phyloP scores from a whole-genome alignment of 2,797 vertebrate genomes.

The Smutsia temminckii region DNA sequence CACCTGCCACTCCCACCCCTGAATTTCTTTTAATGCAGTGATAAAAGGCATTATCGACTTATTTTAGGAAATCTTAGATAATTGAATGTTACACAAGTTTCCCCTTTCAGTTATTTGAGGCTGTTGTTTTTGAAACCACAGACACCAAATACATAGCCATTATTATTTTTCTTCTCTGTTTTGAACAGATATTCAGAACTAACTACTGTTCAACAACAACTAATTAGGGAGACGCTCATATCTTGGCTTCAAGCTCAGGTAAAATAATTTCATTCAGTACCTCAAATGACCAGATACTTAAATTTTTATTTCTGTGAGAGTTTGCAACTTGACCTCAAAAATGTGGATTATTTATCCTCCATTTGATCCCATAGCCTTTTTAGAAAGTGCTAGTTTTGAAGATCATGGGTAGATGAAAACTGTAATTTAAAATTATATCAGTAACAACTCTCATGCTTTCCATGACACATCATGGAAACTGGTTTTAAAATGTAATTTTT shows the following conservation, averaged over 20 bases:
- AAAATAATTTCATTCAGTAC: constrained; percentile 25
- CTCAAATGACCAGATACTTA: constrained; percentile 14
- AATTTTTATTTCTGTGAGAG: neutral
- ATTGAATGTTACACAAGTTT: neutral
- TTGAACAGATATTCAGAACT: constrained; percentile 92
- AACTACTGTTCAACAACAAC: constrained; percentile 92
- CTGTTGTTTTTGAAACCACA: constrained; percentile 11
- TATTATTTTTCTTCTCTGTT: constrained; percentile 62
- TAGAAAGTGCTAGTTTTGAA: neutral
- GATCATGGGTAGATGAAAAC: neutral
- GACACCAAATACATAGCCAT: neutral
- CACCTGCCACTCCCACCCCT: neutral
- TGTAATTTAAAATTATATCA: neutral
- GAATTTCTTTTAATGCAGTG: neutral
- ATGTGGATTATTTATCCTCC: neutral
- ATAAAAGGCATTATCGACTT: neutral
- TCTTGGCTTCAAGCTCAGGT: constrained; percentile 98
- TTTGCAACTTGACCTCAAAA: constrained; percentile 22
- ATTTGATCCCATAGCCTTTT: constrained; percentile 4
- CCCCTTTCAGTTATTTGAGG: neutral
- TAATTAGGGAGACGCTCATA: constrained; percentile 96
- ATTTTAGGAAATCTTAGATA: constrained; percentile 12
- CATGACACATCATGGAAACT: constrained; percentile 2
- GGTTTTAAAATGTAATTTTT: constrained; percentile 8
- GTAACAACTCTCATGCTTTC: neutral